phyloP scores from a whole-genome alignment of 2,888 invertebrate species.

The Diarsia rubi region DNA sequence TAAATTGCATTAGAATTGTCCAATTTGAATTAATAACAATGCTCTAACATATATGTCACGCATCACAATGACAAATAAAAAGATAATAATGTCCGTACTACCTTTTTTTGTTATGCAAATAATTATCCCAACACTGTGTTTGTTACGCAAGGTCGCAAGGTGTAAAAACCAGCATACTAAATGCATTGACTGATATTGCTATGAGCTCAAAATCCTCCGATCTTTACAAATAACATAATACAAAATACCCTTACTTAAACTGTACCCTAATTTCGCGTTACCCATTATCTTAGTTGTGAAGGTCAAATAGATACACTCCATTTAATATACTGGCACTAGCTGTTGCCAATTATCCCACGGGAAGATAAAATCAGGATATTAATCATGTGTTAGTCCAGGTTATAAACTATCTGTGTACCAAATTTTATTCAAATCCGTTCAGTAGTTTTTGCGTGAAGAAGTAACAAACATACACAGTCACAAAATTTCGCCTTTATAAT shows the following conservation, averaged over 20 bases:
- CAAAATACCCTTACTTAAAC: neutral
- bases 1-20: slow-evolving; percentile 25
- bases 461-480: no score
- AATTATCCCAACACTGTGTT: neutral
- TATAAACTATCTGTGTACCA: no score
- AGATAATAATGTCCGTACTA: neutral
- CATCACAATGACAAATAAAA: slow-evolving; percentile 32
- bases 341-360: no score
- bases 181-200: neutral
- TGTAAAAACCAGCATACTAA: neutral
- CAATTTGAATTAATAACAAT: slow-evolving; percentile 34
- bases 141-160: neutral
- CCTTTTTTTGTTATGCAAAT: slow-evolving; percentile 9
- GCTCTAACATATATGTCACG: neutral
- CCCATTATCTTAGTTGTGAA: neutral
- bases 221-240: neutral
- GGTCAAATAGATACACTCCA: neutral
- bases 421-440: no score
- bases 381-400: no score
- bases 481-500: no score
- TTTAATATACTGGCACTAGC: neutral
- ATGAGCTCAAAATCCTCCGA: neutral
- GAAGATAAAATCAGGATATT: no score
- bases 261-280: neutral
- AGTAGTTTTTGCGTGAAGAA: no score